phyloP scores from a whole-genome alignment of 37 sponge, comb jelly and placozoan genomes.

The Petrosia ficiformis region DNA sequence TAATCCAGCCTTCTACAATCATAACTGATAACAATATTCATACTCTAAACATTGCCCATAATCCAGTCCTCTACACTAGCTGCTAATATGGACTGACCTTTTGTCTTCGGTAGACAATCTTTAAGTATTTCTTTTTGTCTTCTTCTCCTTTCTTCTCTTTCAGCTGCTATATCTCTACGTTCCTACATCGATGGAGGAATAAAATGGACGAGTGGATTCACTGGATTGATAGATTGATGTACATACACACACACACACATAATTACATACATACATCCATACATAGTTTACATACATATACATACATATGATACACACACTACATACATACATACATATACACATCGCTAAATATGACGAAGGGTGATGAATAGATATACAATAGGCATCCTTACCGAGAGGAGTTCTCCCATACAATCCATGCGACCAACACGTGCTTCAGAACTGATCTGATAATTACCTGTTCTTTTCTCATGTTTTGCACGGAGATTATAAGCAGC shows the following conservation, averaged over 20 bases:
- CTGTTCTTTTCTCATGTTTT: slow-evolving; percentile 40
- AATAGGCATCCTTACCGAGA: slow-evolving; percentile 67
- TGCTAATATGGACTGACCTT: too few species aligned
- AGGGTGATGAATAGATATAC: neutral
- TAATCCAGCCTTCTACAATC: too few species aligned
- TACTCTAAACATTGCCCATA: too few species aligned
- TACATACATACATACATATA: too few species aligned
- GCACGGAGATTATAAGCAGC: slow-evolving; percentile 42
- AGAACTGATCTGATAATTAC: neutral
- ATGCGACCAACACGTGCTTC: slow-evolving; percentile 22
- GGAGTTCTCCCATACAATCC: slow-evolving; percentile 51
- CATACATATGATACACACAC: too few species aligned
- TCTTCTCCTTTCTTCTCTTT: slow-evolving; percentile 18
- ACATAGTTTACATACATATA: too few species aligned
- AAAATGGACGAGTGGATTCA: neutral
- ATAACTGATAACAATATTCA: too few species aligned
- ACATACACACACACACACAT: too few species aligned
- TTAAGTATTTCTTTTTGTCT: slow-evolving; percentile 9
- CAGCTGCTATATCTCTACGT: slow-evolving; percentile 23
- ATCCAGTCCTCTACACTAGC: too few species aligned
- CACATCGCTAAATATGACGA: too few species aligned
- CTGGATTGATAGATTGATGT: too few species aligned
- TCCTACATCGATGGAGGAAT: slow-evolving; percentile 17
- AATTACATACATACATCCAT: too few species aligned
- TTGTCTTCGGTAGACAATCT: neutral